Percentiles rank a stretch among this genome's conserved stretches.
Conservation (phyloP, 2,888 invertebrate species). For the Pyrocoelia pectoralis region DNA sequence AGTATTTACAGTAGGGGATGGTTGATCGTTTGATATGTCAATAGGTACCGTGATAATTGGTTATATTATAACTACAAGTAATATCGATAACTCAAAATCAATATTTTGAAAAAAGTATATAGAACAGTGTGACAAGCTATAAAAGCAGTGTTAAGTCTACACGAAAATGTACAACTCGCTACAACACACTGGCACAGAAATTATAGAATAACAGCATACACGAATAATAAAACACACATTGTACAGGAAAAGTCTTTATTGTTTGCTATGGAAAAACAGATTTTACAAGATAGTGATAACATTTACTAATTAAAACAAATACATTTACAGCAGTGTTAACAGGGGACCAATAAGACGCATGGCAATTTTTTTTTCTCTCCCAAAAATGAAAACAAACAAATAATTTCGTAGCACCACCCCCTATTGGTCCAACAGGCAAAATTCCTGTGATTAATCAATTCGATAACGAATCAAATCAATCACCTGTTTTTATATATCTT, state of each 20-base stretch:
- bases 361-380: too few relatives aligned
- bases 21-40: too few relatives aligned
- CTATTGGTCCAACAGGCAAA: conserved; percentile 46
- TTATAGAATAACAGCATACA: too few relatives aligned
- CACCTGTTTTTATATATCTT: conserved; percentile 51
- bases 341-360: conserved; percentile 38
- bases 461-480: conserved; percentile 48
- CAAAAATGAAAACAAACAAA: conserved; percentile 5
- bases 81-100: too few relatives aligned
- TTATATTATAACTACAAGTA: too few relatives aligned
- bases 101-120: too few relatives aligned
- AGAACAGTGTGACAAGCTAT: too few relatives aligned
- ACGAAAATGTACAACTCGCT: too few relatives aligned
- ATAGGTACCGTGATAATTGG: too few relatives aligned
- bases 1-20: too few relatives aligned
- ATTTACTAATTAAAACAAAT: conserved; percentile 40
- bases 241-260: conserved; percentile 30
- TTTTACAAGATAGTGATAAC: conserved; percentile 35
- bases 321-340: conserved; percentile 40
- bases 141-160: too few relatives aligned
- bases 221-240: conserved; percentile 9
- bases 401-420: conserved; percentile 9
- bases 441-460: conserved; percentile 44
- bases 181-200: too few relatives aligned
- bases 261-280: conserved; percentile 28